Evolutionary conservation across 2,888 invertebrate genomes (phyloP).

Genomic region (Eilema sororculum): DNA sequence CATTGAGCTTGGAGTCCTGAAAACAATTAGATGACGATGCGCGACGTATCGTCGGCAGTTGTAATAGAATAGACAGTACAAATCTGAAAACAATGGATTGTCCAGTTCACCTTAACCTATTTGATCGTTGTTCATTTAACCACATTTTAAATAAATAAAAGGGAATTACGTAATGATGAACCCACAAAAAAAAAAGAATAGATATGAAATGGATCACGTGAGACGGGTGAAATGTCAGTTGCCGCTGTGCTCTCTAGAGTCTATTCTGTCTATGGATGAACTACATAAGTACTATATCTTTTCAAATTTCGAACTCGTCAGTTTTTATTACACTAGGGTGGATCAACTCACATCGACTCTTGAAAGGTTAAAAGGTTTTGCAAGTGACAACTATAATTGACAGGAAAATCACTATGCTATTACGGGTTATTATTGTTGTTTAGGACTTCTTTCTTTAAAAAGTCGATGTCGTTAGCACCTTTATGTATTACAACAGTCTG

Average conservation of each 20-base stretch:
- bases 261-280: background rate
- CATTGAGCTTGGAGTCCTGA: background rate
- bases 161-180: background rate
- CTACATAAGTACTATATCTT: too few relatives aligned
- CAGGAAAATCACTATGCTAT: background rate
- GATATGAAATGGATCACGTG: background rate
- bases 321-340: background rate
- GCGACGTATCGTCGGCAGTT: background rate
- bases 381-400: too few relatives aligned
- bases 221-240: background rate
- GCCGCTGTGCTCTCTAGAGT: background rate
- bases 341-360: background rate
- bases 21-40: background rate
- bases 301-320: background rate
- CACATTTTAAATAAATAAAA: background rate
- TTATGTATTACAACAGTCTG: background rate
- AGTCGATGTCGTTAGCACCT: background rate
- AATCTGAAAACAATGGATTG: constrained; percentile 62
- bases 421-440: background rate
- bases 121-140: constrained; percentile 43
- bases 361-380: background rate
- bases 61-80: too few relatives aligned
- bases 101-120: constrained; percentile 56
- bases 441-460: background rate
- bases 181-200: background rate